Conservation (phyloP, 2,888 invertebrate species). For the Himalopsyche kuldschensis region DNA sequence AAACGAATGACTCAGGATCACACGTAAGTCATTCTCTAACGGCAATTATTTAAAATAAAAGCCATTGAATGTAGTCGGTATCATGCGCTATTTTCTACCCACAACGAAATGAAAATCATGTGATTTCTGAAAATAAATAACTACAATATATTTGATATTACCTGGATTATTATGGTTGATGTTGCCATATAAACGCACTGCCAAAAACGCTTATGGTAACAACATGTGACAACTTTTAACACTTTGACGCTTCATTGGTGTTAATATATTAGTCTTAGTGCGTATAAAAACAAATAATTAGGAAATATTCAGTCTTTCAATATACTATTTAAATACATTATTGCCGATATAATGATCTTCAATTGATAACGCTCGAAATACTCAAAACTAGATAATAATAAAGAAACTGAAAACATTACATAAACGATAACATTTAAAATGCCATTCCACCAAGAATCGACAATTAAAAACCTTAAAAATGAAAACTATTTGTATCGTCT, state of each 20-base stretch:
- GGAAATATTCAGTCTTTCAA: too few relatives aligned
- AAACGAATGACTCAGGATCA: not conserved
- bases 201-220: not conserved
- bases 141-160: not conserved
- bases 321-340: too few relatives aligned
- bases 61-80: not conserved
- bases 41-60: not conserved
- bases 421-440: too few relatives aligned
- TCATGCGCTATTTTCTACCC: not conserved
- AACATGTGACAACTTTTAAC: not conserved
- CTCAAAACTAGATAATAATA: too few relatives aligned
- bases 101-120: not conserved
- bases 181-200: not conserved
- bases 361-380: too few relatives aligned
- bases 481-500: too few relatives aligned
- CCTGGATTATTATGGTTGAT: not conserved
- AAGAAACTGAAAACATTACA: too few relatives aligned
- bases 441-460: too few relatives aligned
- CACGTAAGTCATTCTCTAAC: not conserved
- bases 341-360: too few relatives aligned
- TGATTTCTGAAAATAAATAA: not conserved
- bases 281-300: too few relatives aligned
- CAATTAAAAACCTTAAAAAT: too few relatives aligned
- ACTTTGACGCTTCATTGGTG: not conserved
- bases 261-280: too few relatives aligned